Evolutionary conservation across 2,113 vertebrate species (phyloP).

Genomic region (Rhipidura dahli): DNA sequence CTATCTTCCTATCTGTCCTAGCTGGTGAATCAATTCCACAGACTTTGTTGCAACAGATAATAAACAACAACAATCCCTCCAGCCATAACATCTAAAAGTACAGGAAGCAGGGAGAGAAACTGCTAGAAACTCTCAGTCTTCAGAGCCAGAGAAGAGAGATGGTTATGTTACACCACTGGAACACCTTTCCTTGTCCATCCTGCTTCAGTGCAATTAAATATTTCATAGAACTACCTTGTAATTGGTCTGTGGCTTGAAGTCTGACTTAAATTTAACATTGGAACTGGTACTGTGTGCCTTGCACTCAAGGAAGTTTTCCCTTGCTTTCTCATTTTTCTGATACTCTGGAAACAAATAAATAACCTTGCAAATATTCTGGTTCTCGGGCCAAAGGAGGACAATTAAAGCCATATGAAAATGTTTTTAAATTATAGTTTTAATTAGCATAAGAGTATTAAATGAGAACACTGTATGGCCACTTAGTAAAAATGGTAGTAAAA

Average conservation of each 20-base stretch:
- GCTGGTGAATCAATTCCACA: not conserved
- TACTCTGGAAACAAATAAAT: not conserved
- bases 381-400: not conserved
- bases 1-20: not conserved
- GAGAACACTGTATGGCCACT: fast-evolving
- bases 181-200: not conserved
- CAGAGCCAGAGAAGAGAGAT: not conserved
- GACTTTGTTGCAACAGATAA: not conserved
- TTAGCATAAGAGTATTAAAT: not conserved
- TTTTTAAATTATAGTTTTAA: not conserved
- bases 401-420: not conserved
- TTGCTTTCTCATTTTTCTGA: not conserved
- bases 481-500: not conserved
- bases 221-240: not conserved
- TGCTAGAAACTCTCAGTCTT: not conserved
- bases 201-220: not conserved
- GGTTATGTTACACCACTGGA: not conserved
- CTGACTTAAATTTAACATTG: not conserved
- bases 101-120: not conserved
- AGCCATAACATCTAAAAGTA: not conserved
- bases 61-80: not conserved
- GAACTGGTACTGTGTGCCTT: not conserved
- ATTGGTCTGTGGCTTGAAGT: not conserved
- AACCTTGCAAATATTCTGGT: not conserved
- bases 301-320: not conserved